Evolutionary conservation across 2,888 invertebrate species (phyloP).

Genomic region (Ametastegia equiseti): DNA sequence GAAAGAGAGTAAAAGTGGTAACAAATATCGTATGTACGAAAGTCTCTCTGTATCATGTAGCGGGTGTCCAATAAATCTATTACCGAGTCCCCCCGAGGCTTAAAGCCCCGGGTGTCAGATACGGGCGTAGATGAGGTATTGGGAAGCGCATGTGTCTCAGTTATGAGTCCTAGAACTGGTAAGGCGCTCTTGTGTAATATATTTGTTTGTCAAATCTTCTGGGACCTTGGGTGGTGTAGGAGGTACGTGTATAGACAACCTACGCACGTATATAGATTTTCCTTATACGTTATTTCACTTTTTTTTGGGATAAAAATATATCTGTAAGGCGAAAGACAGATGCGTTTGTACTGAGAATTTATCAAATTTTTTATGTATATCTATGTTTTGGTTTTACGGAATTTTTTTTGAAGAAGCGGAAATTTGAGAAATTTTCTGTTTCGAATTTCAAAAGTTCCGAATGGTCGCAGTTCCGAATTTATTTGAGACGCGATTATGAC

Average conservation of each 20-base stretch:
- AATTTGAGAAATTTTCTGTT: no score
- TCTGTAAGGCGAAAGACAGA: no score
- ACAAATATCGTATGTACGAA: conserved; percentile 45
- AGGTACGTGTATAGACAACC: neutral
- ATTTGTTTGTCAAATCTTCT: conserved; percentile 59
- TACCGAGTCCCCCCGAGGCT: conserved; percentile 70
- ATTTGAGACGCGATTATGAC: no score
- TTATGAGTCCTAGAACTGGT: conserved; percentile 63
- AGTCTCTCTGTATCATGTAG: conserved; percentile 70
- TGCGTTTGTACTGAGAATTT: no score
- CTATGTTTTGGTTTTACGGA: no score
- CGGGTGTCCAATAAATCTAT: conserved; percentile 75
- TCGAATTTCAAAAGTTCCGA: no score
- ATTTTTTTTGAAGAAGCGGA: no score
- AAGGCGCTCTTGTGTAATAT: conserved; percentile 51
- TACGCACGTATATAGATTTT: conserved; percentile 20
- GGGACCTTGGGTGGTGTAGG: no score
- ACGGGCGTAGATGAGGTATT: conserved; percentile 59
- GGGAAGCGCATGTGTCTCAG: conserved; percentile 68
- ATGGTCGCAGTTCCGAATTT: no score
- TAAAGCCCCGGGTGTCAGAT: conserved; percentile 52
- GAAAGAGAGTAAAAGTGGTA: no score
- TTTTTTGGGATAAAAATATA: no score
- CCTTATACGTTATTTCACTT: neutral
- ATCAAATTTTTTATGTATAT: no score